These are phyloP conservation scores for Aleiodes leptofemur DNA, from an alignment of 2,888 invertebrate species.

Conservation along the genomic window DNA sequence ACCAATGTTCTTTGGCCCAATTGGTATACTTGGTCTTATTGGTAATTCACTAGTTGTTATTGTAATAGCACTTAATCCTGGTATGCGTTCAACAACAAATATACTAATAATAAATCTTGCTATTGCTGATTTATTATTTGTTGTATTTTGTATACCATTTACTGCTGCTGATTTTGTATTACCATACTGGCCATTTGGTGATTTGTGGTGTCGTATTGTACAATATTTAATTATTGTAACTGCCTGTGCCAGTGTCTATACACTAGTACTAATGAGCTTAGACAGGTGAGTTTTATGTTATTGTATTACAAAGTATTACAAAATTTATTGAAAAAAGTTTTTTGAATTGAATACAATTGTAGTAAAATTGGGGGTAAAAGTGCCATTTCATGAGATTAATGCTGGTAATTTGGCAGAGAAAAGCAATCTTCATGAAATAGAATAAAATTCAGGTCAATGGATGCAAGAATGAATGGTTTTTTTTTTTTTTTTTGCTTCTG, in stretches of 20 bases:
- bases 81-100: slow-evolving; percentile 96
- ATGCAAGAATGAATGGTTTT: too few species aligned
- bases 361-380: too few species aligned
- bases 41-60: slow-evolving; percentile 93
- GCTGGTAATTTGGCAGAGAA: too few species aligned
- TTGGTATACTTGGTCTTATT: slow-evolving; percentile 90
- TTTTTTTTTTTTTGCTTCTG: too few species aligned
- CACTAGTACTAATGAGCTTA: slow-evolving; percentile 93
- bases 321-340: background rate
- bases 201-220: slow-evolving; percentile 91
- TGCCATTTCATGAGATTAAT: too few species aligned
- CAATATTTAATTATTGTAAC: slow-evolving; percentile 95
- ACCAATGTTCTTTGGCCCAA: slow-evolving; percentile 89
- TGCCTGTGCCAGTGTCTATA: slow-evolving; percentile 95
- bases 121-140: slow-evolving; percentile 92
- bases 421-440: too few species aligned
- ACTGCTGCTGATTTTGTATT: slow-evolving; percentile 93
- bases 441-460: too few species aligned
- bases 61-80: slow-evolving; percentile 91
- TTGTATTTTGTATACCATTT: slow-evolving; percentile 95
- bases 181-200: slow-evolving; percentile 93
- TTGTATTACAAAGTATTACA: background rate
- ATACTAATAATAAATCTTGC: slow-evolving; percentile 93
- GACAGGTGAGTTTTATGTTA: slow-evolving; percentile 78
- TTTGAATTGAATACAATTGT: too few species aligned